A percentile compares a stretch with the other conserved stretches of the same genome.
Evolutionary conservation across 30 jellyfish, hydroid and myxozoan genomes (phyloP).

Genomic region (Cassiopea xamachana): DNA sequence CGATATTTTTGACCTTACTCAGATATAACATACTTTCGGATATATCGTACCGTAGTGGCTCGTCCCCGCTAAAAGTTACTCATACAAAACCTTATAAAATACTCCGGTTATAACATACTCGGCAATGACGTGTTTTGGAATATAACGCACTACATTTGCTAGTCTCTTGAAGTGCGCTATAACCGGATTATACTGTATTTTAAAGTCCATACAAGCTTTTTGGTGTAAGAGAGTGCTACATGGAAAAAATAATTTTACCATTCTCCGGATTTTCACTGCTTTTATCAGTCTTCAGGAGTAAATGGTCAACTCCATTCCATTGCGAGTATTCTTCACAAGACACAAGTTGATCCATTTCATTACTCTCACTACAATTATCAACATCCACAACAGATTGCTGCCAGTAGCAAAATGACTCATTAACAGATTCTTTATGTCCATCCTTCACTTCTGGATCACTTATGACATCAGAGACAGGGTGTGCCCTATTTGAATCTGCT

Average conservation of each 20-base stretch:
- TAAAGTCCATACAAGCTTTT: too few species aligned
- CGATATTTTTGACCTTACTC: too few species aligned
- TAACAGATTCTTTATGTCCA: constrained; percentile 24
- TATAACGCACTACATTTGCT: too few species aligned
- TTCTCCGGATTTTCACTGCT: neutral
- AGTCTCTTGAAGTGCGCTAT: too few species aligned
- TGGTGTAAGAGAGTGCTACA: too few species aligned
- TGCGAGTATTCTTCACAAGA: neutral
- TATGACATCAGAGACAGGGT: constrained; percentile 11
- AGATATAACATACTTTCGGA: too few species aligned
- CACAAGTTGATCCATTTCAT: neutral
- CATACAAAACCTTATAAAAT: too few species aligned
- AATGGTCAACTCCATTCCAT: neutral
- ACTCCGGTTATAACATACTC: too few species aligned
- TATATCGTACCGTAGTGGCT: too few species aligned
- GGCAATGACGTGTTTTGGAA: too few species aligned
- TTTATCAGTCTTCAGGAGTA: neutral
- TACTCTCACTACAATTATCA: neutral
- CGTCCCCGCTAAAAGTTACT: too few species aligned
- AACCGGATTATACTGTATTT: too few species aligned
- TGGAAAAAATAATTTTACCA: neutral
- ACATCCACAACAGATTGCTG: neutral
- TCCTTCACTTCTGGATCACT: constrained; percentile 25
- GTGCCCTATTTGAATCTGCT: constrained; percentile 11
- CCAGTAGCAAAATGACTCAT: constrained; percentile 31